Conservation (phyloP, 2,888 invertebrate genomes). For the Platypus cylindrus region DNA sequence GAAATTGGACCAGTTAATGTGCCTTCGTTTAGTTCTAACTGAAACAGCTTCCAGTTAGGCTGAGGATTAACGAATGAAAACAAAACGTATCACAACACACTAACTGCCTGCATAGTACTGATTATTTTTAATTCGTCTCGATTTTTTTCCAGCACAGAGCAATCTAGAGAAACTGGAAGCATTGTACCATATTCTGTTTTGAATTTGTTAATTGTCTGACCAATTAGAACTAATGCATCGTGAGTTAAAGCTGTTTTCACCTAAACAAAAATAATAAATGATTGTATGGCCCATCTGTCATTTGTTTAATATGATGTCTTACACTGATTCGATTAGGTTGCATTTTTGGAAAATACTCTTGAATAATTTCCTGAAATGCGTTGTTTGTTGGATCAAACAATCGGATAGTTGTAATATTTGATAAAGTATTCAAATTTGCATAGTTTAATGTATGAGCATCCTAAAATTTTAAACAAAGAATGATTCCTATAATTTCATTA, state of each 20-base stretch:
- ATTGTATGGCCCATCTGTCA: too few relatives aligned
- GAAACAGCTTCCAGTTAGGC: background rate
- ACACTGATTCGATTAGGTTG: slow-evolving; percentile 9
- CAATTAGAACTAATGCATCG: slow-evolving; percentile 55
- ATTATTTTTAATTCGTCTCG: slow-evolving; percentile 48
- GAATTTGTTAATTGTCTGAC: slow-evolving; percentile 28
- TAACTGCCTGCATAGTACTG: slow-evolving; percentile 51
- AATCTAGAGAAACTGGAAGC: slow-evolving; percentile 19
- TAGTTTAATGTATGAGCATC: slow-evolving; percentile 55
- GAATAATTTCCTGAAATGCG: slow-evolving; percentile 31
- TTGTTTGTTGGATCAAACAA: slow-evolving; percentile 44
- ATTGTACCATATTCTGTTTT: slow-evolving; percentile 18
- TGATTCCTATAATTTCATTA: slow-evolving; percentile 1
- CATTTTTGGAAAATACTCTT: slow-evolving; percentile 10
- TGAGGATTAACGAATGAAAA: background rate
- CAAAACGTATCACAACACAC: too few relatives aligned
- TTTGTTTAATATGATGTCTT: background rate
- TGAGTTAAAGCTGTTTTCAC: slow-evolving; percentile 54
- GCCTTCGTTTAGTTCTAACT: slow-evolving; percentile 4
- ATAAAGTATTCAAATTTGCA: slow-evolving; percentile 44
- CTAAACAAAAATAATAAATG: too few relatives aligned
- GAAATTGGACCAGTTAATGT: slow-evolving; percentile 49
- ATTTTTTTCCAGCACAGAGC: slow-evolving; percentile 35
- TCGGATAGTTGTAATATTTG: slow-evolving; percentile 59
- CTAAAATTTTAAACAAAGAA: slow-evolving; percentile 24